Conservation (phyloP, 1,140 invertebrate genomes). For the Meloidogyne hapla region DNA sequence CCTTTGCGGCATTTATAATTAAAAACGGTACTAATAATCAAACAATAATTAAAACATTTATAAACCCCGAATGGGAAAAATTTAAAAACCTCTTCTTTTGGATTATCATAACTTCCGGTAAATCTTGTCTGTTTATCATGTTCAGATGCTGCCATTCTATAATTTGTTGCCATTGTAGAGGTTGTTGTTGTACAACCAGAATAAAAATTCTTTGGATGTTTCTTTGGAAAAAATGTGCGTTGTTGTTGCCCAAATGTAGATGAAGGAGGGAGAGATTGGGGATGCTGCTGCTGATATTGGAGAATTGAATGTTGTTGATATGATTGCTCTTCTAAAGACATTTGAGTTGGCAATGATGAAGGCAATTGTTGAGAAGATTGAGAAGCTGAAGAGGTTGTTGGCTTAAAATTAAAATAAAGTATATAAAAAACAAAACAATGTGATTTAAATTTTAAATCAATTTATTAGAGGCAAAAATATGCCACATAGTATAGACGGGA, state of each 20-base stretch:
- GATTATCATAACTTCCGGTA: background rate
- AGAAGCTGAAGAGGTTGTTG: background rate
- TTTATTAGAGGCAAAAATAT: too few species aligned
- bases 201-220: background rate
- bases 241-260: background rate
- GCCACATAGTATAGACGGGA: too few species aligned
- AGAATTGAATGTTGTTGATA: background rate
- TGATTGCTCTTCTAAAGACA: background rate
- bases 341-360: background rate
- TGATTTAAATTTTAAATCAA: background rate
- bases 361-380: conserved; percentile 2
- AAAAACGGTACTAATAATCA: too few species aligned
- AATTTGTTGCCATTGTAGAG: background rate
- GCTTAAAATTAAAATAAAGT: background rate
- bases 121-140: background rate
- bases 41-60: too few species aligned
- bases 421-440: background rate
- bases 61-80: too few species aligned
- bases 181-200: background rate
- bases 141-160: background rate
- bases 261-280: background rate
- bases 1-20: too few species aligned
- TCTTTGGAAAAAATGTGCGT: background rate
- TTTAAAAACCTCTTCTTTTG: background rate
- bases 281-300: background rate